A percentile compares a stretch with the other conserved stretches of the same genome.
Evolutionary conservation across 2,797 vertebrate species (phyloP).

Genomic region (Apogon hyalosoma): DNA sequence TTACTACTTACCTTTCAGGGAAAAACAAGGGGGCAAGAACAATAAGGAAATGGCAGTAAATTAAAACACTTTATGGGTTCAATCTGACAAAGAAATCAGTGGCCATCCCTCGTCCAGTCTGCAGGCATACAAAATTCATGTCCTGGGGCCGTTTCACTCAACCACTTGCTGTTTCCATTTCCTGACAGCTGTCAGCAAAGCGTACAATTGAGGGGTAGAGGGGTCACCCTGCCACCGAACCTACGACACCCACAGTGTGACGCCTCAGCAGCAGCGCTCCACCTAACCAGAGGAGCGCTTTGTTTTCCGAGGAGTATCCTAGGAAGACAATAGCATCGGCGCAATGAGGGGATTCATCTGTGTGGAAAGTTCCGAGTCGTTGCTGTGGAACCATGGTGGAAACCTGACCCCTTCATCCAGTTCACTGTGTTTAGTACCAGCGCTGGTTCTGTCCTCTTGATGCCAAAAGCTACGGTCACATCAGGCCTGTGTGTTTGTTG

Average conservation of each 20-base stretch:
- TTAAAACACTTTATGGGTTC: constrained; percentile 42
- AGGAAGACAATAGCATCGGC: constrained; percentile 67
- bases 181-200: constrained; percentile 55
- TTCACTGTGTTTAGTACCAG: constrained; percentile 12
- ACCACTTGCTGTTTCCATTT: constrained; percentile 62
- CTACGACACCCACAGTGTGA: constrained; percentile 40
- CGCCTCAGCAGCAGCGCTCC: constrained; percentile 17
- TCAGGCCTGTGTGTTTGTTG: constrained; percentile 57
- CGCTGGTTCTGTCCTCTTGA: not conserved
- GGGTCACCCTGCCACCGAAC: constrained; percentile 35
- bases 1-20: constrained; percentile 37
- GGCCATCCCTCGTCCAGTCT: constrained; percentile 28
- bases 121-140: constrained; percentile 18
- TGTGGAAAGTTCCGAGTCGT: constrained; percentile 65
- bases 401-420: constrained; percentile 26
- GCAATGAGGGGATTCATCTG: constrained; percentile 36
- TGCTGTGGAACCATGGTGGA: constrained; percentile 44
- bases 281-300: constrained; percentile 31
- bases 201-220: constrained; percentile 40
- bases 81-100: constrained; percentile 64
- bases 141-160: constrained; percentile 37
- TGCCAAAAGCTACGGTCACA: constrained; percentile 26
- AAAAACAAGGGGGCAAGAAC: constrained; percentile 45
- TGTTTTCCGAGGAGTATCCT: constrained; percentile 68
- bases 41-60: constrained; percentile 58